Percentiles rank a stretch among this genome's conserved stretches.
Conservation (phyloP, 2,888 invertebrate genomes). For the Hirtodrosophila duncani region DNA sequence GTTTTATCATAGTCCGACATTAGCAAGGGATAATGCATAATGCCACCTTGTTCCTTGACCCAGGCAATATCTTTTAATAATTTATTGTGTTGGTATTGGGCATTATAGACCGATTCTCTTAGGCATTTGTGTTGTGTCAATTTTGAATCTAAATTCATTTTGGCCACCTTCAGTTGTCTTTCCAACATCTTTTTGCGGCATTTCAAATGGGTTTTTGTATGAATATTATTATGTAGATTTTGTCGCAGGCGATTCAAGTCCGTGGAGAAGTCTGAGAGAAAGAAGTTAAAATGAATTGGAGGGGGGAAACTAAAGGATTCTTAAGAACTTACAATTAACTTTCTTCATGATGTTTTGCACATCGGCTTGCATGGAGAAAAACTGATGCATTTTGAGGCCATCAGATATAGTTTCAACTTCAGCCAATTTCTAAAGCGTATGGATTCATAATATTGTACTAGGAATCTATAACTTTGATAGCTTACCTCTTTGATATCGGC, state of each 20-base stretch:
- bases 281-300: too few relatives aligned
- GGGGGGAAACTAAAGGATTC: too few relatives aligned
- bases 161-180: background rate
- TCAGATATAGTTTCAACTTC: background rate
- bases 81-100: too few relatives aligned
- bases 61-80: background rate
- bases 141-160: background rate
- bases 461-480: too few relatives aligned
- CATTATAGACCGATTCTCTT: too few relatives aligned
- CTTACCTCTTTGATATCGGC: background rate
- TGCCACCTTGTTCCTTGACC: background rate
- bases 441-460: background rate
- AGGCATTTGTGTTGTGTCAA: background rate
- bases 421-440: conserved; percentile 1
- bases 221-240: too few relatives aligned
- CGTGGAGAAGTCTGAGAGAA: too few relatives aligned
- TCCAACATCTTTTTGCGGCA: too few relatives aligned
- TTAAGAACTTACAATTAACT: too few relatives aligned
- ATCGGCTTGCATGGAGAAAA: background rate
- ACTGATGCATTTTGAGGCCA: background rate
- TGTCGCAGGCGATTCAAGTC: too few relatives aligned
- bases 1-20: conserved; percentile 8
- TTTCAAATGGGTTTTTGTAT: too few relatives aligned
- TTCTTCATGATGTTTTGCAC: too few relatives aligned
- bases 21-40: conserved; percentile 5